Percentiles rank a stretch among this genome's conserved stretches.
phyloP scores from a whole-genome alignment of 2,797 vertebrate genomes.

The Eupleurogrammus muticus region DNA sequence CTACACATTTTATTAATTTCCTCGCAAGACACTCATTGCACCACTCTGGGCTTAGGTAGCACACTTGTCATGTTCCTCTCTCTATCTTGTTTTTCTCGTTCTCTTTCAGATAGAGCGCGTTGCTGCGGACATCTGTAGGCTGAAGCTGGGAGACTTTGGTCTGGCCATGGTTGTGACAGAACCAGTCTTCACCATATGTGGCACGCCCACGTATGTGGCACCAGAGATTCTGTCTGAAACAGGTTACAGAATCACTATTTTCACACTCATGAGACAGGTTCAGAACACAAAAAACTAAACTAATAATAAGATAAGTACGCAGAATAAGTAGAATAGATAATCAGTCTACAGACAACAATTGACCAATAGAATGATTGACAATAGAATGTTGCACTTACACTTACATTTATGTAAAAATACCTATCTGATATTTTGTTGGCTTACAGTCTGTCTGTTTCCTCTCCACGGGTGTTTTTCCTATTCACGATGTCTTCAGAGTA shows the following conservation, averaged over 20 bases:
- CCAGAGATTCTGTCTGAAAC: slow-evolving; percentile 97
- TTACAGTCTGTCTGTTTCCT: neutral
- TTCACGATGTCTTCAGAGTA: too few relatives aligned
- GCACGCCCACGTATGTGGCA: slow-evolving; percentile 97
- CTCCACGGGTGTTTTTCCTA: neutral
- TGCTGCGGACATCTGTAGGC: slow-evolving; percentile 85
- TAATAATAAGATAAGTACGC: too few relatives aligned
- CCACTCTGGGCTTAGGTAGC: neutral
- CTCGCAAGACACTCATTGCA: too few relatives aligned
- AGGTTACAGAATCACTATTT: slow-evolving; percentile 76
- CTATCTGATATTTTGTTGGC: too few relatives aligned
- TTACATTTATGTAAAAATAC: too few relatives aligned
- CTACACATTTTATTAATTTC: too few relatives aligned
- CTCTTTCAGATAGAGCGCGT: slow-evolving; percentile 89
- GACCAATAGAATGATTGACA: too few relatives aligned
- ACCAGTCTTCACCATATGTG: slow-evolving; percentile 96
- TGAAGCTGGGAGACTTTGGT: slow-evolving; percentile 97
- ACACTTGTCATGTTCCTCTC: neutral
- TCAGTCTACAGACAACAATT: too few relatives aligned
- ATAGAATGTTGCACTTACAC: too few relatives aligned
- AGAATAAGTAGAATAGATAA: too few relatives aligned
- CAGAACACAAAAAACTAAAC: too few relatives aligned
- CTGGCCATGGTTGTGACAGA: slow-evolving; percentile 95
- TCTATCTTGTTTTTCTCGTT: slow-evolving; percentile 18
- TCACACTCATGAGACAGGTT: neutral